Evolutionary conservation across 2,113 vertebrate species (phyloP), one percentile per base, ranked within the genome.

Genomic region (Forbesichthys papilliferus): DNA sequence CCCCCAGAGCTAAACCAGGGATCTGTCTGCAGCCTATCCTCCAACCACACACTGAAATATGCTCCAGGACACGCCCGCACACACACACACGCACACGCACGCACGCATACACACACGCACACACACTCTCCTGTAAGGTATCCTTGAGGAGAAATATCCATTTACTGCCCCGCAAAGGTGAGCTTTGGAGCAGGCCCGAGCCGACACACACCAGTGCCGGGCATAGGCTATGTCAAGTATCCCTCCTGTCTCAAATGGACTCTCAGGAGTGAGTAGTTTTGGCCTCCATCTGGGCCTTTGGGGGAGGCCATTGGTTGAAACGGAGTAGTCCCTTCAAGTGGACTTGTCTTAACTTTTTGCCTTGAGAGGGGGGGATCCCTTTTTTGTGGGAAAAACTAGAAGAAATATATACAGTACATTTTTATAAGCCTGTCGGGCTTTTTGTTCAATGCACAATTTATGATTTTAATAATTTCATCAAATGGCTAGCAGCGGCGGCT

Each of bases 1-100:
- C 67, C 82, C 72, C 76, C 79, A 66, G 79, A 82, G 84, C 79
- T 84, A 85, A 89, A 90, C 82, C 87, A 89, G 88, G 86, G 84
- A 86, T 86, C 88, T 80, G 87, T 85, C 89, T 90, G 85, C 82
- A 82, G 78, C 56, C 5, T 54, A 71, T 76, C 87, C 75, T 81
- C 73, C 70, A 85, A 87, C 81, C 84, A 73, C 68, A 67, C 79
- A 81, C 82, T 89, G 82, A 86, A 87, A 81, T 80, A 79, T 84
- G 68, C 68, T 52, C 68, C 73, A 77, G 87, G 86, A 76, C 77
- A 84, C 27, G 27, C 27, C 27, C 27, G 2, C 27, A 2, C 83
- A 85, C 78, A 84, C 66, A 51, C 33, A 33, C 5, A 6, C 11
- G 4, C 20, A 36, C 20, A 20, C 10, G 1, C 33, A 58, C 16